Base-by-base conservation (phyloP, 2,888 invertebrate species). In the Brachyopa scutellaris region DNA sequence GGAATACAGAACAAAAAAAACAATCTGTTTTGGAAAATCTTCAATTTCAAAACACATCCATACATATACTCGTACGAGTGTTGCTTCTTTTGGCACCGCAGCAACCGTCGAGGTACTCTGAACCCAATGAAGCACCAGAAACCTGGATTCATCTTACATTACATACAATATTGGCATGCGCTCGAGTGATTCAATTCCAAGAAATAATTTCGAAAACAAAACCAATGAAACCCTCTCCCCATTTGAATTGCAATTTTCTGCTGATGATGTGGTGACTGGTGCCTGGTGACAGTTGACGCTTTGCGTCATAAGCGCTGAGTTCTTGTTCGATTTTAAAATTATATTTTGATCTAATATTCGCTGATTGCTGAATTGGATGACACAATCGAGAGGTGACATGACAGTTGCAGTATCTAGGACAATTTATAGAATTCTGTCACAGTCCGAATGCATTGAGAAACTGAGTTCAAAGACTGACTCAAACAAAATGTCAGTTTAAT, bases 261-360 rank as follows among this genome's bases (percentile, higher is more conserved):
- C 55, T 67, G 55, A 67, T 38, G 21, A 21, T 17, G 29, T 26
- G 17, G 38, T 15, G 29, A 38, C 4, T 15, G 11, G 8, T 13
- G 3, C 4, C 13, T n/a, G n/a, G n/a, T n/a, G n/a, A n/a, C n/a
- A 40, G 15, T 17, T 31, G 31, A 8, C 9, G 6, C 9, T 38
- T 31, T 53, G 66, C 51, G 51, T 51, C 66, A 53, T 31, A 42
- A 31, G 11, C 26, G 9, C 2, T 5, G 21, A 9, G 8, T 7
- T 29, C 13, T 8, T 62, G 13, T 38, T 38, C 64, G 40, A 21
- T 53, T 29, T 26, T n/a, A 40, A 66, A 66, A 31, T 67, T 55
- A 66, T 31, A n/a, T n/a, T n/a, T 67, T 67, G 67, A 66, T 53
- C 53, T 31, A 53, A 33, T 53, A n/a, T 42, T 6, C 53, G 66